Evolutionary conservation across 2,888 invertebrate species (phyloP), one percentile per base, ranked within the genome.

Genomic region (Folsomia candida): DNA sequence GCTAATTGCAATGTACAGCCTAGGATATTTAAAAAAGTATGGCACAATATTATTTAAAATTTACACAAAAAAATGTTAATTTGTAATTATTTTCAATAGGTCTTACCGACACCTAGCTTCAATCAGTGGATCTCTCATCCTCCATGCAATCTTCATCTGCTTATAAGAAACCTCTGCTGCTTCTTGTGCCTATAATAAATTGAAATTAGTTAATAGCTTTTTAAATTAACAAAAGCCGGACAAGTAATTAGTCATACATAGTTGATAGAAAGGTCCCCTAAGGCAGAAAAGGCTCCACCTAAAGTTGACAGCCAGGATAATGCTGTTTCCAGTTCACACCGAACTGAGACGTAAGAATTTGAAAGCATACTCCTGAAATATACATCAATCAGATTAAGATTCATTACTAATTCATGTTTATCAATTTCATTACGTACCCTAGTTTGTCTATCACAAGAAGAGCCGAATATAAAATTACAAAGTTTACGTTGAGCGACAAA

Each of bases 281-380:
- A 86, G 0, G 97, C 93, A 1, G 97, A 97, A 83, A 93, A 97
- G 1, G 95, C 97, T 61, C 97, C 97, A 1, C 97, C 98, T 20
- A 98, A 86, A 0, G 98, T 97, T 24, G 97, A 97, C 26, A 98
- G 84, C 94, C 96, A 96, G 22, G 95, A 94, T 86, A 97, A 89
- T 28, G 92, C 87, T 84, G 91, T 88, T 79, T 94, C 93, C 79
- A 92, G 84, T 84, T 94, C 93, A 51, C 71, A 51, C 51, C 72
- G 72, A 24, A 70, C 72, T 14, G 69, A 59, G 37, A 78, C 59
- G 26, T 68, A 71, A 14, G 67, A 67, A 24, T 67, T 73, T 1
- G 71, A 60, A 24, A 79, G 73, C 51, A 64, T 61, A 65, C 73
- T 78, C 25, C 77, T 78, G 47, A 25, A 73, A 68, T 54, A 54